Conservation (phyloP, 2,113 vertebrate genomes). For the Eupsittula cactorum region DNA sequence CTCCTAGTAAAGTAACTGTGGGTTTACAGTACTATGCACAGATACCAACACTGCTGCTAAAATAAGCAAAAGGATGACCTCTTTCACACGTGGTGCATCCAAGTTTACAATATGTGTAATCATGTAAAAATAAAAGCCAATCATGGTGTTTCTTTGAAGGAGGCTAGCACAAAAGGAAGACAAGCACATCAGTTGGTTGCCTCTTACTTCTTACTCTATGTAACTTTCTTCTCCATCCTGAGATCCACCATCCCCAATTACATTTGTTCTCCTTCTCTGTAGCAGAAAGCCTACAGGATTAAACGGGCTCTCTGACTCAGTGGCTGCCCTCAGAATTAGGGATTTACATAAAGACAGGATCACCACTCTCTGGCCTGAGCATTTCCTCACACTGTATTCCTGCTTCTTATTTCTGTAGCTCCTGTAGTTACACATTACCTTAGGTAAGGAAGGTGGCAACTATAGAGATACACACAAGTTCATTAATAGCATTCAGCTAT, state of each 20-base stretch:
- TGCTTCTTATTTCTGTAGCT: neutral
- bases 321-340: neutral
- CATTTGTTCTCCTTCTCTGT: neutral
- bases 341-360: neutral
- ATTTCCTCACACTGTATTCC: neutral
- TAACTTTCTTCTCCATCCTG: neutral
- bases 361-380: neutral
- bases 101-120: neutral
- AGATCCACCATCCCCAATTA: neutral
- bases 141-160: neutral
- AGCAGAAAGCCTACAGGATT: neutral
- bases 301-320: neutral
- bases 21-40: neutral
- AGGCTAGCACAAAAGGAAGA: neutral
- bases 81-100: neutral
- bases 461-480: neutral
- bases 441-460: neutral
- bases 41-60: neutral
- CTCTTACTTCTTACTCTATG: neutral
- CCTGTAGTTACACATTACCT: neutral
- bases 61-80: neutral
- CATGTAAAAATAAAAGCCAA: neutral
- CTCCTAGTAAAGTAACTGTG: fast-evolving
- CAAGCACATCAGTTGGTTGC: neutral
- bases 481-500: neutral